Percentiles rank a stretch among this genome's conserved stretches.
phyloP scores from a whole-genome alignment of 2,797 vertebrate genomes.

The Benthosema pterotum region DNA sequence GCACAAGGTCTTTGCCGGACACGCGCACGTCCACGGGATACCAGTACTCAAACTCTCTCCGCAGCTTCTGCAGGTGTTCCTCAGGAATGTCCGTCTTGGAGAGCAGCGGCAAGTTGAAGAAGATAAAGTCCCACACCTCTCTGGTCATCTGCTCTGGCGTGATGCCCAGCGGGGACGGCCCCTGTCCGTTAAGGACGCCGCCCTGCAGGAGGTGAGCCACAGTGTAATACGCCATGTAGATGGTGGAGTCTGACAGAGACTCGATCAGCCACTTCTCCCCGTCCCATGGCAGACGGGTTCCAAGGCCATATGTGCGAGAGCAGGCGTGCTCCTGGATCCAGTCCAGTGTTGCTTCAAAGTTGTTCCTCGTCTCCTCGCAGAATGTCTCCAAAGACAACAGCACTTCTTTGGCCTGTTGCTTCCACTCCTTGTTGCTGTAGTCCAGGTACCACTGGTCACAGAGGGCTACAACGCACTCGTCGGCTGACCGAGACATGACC shows the following conservation, averaged over 20 bases:
- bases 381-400: slow-evolving; percentile 93
- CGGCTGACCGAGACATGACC: slow-evolving; percentile 92
- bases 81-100: slow-evolving; percentile 90
- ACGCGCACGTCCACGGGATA: slow-evolving; percentile 94
- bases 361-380: slow-evolving; percentile 95
- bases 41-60: slow-evolving; percentile 97
- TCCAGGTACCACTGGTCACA: slow-evolving; percentile 99
- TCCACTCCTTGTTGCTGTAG: slow-evolving; percentile 93
- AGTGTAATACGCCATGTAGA: slow-evolving; percentile 99
- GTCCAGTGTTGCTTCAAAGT: slow-evolving; percentile 91
- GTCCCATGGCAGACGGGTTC: slow-evolving; percentile 95
- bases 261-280: slow-evolving; percentile 98
- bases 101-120: slow-evolving; percentile 89
- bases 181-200: slow-evolving; percentile 86
- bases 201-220: slow-evolving; percentile 94
- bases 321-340: slow-evolving; percentile 98
- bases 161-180: slow-evolving; percentile 88
- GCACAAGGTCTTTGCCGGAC: slow-evolving; percentile 97
- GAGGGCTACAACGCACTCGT: slow-evolving; percentile 97
- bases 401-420: slow-evolving; percentile 83
- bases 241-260: slow-evolving; percentile 96
- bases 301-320: slow-evolving; percentile 94
- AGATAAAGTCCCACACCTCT: slow-evolving; percentile 97
- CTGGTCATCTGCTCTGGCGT: slow-evolving; percentile 93
- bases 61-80: slow-evolving; percentile 86